Conservation (phyloP, 2,113 vertebrate species). For the Hippocampus barbouri region DNA sequence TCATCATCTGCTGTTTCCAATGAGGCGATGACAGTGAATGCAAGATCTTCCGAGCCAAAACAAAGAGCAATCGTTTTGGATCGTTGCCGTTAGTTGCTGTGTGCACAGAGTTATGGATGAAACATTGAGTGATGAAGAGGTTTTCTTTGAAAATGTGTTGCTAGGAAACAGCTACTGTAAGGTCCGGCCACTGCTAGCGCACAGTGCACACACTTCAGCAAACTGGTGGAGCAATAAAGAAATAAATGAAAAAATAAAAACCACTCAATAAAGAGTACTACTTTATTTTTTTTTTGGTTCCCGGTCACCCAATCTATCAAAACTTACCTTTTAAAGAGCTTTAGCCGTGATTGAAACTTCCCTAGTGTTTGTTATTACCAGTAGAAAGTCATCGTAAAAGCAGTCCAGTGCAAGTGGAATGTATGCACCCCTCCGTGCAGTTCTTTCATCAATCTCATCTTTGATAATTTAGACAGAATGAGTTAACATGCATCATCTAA, state of each 20-base stretch:
- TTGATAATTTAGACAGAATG: too few relatives aligned
- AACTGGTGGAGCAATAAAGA: not conserved
- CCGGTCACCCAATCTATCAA: not conserved
- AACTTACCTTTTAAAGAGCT: not conserved
- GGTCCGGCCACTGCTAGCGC: slow-evolving; percentile 6
- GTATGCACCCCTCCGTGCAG: not conserved
- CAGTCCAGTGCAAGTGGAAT: not conserved
- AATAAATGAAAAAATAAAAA: not conserved
- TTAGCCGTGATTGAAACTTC: not conserved
- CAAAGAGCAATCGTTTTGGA: not conserved
- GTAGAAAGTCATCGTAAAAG: not conserved
- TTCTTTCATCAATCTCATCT: not conserved
- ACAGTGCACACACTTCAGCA: slow-evolving; percentile 7
- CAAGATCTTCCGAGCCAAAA: not conserved
- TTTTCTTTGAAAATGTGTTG: slow-evolving; percentile 30
- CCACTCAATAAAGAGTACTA: not conserved
- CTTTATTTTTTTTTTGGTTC: not conserved
- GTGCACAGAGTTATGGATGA: not conserved
- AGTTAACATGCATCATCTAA: too few relatives aligned
- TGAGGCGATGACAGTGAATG: not conserved
- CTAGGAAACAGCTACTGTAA: slow-evolving; percentile 47
- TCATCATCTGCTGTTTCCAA: slow-evolving; percentile 6
- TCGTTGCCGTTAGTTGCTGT: not conserved
- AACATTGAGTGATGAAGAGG: slow-evolving; percentile 1
- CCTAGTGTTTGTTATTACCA: not conserved